Percentiles rank a stretch among this genome's conserved stretches.
These are phyloP conservation scores for Clistopyga incitator DNA, from an alignment of 2,888 invertebrate species.

Conservation along the genomic window DNA sequence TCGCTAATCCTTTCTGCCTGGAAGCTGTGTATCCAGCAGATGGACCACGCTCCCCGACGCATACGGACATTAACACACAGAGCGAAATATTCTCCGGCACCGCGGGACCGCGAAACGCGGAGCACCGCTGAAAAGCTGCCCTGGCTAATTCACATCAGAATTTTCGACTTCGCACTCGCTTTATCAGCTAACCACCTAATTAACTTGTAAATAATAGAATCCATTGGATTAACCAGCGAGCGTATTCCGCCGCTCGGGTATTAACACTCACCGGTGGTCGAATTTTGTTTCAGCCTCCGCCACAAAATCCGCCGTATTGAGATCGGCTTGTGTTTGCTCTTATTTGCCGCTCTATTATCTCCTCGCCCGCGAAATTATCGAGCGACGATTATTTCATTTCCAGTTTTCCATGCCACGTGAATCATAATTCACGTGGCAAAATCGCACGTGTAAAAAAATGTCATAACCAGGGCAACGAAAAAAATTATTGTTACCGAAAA, in stretches of 20 bases:
- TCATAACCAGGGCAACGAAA: no score
- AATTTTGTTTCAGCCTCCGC: neutral
- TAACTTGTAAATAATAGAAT: slow-evolving; percentile 62
- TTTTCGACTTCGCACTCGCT: slow-evolving; percentile 49
- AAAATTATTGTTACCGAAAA: no score
- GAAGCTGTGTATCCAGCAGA: slow-evolving; percentile 46
- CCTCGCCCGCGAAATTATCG: no score
- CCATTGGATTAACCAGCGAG: slow-evolving; percentile 40
- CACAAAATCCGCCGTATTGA: neutral
- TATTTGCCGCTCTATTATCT: no score
- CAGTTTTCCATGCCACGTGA: no score
- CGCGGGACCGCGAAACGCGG: neutral
- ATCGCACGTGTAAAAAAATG: no score
- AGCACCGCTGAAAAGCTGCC: slow-evolving; percentile 38
- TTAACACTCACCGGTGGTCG: neutral
- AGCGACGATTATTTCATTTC: no score
- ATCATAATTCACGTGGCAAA: no score
- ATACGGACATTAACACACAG: neutral
- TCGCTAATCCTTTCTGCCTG: slow-evolving; percentile 57
- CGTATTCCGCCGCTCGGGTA: neutral
- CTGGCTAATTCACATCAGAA: slow-evolving; percentile 49
- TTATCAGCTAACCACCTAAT: slow-evolving; percentile 46
- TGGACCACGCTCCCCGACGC: slow-evolving; percentile 28
- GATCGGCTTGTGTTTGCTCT: no score
- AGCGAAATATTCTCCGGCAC: neutral